A percentile compares a stretch with the other conserved stretches of the same genome.
Evolutionary conservation across 2,888 invertebrate species (phyloP).

Genomic region (Cryptocephalus moraei): DNA sequence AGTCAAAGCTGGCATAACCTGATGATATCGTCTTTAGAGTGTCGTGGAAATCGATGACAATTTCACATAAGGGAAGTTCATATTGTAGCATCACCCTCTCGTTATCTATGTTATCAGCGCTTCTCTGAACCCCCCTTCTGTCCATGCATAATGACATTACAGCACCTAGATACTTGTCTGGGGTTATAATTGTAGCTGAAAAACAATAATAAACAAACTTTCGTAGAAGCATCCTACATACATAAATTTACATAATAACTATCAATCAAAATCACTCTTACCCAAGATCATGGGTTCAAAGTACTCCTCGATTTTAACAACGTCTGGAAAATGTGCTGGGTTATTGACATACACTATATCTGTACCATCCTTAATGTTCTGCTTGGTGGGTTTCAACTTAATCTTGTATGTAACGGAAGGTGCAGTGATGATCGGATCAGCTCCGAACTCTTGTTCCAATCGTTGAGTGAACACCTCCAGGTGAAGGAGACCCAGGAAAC

Average conservation of each 20-base stretch:
- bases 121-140: slow-evolving; percentile 59
- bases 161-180: slow-evolving; percentile 60
- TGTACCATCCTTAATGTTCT: slow-evolving; percentile 52
- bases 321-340: slow-evolving; percentile 63
- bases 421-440: slow-evolving; percentile 72
- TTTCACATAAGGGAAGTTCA: slow-evolving; percentile 82
- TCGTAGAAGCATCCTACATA: neutral
- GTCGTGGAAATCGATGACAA: slow-evolving; percentile 93
- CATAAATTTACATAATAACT: neutral
- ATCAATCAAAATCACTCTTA: slow-evolving; percentile 26
- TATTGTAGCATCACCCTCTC: slow-evolving; percentile 72
- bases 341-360: slow-evolving; percentile 60
- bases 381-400: slow-evolving; percentile 62
- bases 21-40: slow-evolving; percentile 79
- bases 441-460: slow-evolving; percentile 72
- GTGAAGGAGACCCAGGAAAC: slow-evolving; percentile 77
- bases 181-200: slow-evolving; percentile 79
- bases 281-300: slow-evolving; percentile 81
- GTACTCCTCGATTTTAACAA: slow-evolving; percentile 56
- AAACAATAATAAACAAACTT: slow-evolving; percentile 5
- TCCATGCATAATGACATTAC: slow-evolving; percentile 66
- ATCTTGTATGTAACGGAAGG: slow-evolving; percentile 81
- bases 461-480: slow-evolving; percentile 84
- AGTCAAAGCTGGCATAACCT: slow-evolving; percentile 93
- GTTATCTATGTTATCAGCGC: slow-evolving; percentile 70